These are phyloP conservation scores for Tethya wilhelma DNA, from an alignment of 37 sponge, comb jelly and placozoan species.

Conservation along the genomic window DNA sequence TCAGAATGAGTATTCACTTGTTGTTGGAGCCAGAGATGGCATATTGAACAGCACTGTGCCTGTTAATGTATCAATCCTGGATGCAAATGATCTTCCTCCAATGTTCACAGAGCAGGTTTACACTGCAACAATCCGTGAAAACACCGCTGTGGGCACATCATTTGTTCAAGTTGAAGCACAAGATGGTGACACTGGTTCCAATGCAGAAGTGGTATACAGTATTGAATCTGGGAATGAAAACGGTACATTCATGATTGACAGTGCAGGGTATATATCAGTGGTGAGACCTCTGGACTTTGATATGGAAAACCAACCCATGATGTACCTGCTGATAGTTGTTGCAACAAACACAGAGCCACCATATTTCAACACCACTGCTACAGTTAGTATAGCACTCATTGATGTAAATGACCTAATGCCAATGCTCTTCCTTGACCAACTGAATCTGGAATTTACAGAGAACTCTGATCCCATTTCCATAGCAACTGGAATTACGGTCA, in stretches of 20 bases:
- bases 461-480: slow-evolving; percentile 22
- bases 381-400: slow-evolving; percentile 30
- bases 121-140: slow-evolving; percentile 18
- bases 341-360: slow-evolving; percentile 59
- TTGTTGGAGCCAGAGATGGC: slow-evolving; percentile 51
- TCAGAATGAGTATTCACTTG: slow-evolving; percentile 26
- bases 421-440: slow-evolving; percentile 13
- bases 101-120: slow-evolving; percentile 19
- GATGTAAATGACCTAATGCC: slow-evolving; percentile 77
- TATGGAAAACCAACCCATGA: not conserved
- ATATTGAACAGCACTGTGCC: not conserved
- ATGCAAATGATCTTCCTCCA: slow-evolving; percentile 69
- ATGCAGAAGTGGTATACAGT: slow-evolving; percentile 36
- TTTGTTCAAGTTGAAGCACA: slow-evolving; percentile 30
- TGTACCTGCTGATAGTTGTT: slow-evolving; percentile 29
- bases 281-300: slow-evolving; percentile 68
- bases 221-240: not conserved
- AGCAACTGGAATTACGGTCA: slow-evolving; percentile 20
- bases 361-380: slow-evolving; percentile 10
- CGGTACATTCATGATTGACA: not conserved
- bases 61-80: slow-evolving; percentile 37
- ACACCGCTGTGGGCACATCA: slow-evolving; percentile 12
- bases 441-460: slow-evolving; percentile 18
- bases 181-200: slow-evolving; percentile 50
- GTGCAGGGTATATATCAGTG: slow-evolving; percentile 33